A percentile compares a stretch with the other conserved stretches of the same genome.
Evolutionary conservation across 2,888 invertebrate species (phyloP).

Genomic region (Epinotia demarniana): DNA sequence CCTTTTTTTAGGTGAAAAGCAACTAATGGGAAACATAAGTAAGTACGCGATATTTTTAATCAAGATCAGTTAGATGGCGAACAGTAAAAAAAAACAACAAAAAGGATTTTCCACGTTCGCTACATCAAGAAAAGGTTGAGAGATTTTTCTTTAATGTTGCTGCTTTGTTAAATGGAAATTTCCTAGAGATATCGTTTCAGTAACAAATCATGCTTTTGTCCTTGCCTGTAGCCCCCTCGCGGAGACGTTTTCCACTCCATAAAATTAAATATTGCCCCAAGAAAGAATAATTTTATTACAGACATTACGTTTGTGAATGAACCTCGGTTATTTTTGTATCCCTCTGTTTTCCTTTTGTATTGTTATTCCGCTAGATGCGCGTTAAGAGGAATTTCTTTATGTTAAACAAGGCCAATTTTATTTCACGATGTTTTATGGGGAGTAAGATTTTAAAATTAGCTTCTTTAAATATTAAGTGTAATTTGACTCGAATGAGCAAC

Average conservation of each 20-base stretch:
- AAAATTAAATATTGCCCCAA: conserved; percentile 76
- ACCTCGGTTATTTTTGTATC: conserved; percentile 22
- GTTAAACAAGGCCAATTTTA: conserved; percentile 37
- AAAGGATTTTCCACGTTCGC: neutral
- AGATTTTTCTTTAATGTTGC: conserved; percentile 45
- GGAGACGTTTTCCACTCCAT: conserved; percentile 74
- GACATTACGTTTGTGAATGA: conserved; percentile 50
- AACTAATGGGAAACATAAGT: neutral
- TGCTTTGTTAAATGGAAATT: conserved; percentile 54
- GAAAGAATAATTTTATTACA: conserved; percentile 68
- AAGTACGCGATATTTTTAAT: neutral
- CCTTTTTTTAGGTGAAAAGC: neutral
- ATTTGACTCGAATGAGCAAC: conserved; percentile 4
- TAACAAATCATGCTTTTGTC: conserved; percentile 79
- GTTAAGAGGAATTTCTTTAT: conserved; percentile 39
- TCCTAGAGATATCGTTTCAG: conserved; percentile 62
- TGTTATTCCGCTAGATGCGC: conserved; percentile 24
- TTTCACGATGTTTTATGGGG: conserved; percentile 12
- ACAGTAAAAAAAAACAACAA: neutral
- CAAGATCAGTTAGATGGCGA: neutral
- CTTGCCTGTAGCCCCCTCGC: conserved; percentile 61
- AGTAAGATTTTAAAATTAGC: conserved; percentile 18
- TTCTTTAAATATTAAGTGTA: conserved; percentile 23
- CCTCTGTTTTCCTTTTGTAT: conserved; percentile 27
- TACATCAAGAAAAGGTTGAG: conserved; percentile 29